Conservation (phyloP, 2,113 vertebrate genomes). For the Phodopus roborovskii region DNA sequence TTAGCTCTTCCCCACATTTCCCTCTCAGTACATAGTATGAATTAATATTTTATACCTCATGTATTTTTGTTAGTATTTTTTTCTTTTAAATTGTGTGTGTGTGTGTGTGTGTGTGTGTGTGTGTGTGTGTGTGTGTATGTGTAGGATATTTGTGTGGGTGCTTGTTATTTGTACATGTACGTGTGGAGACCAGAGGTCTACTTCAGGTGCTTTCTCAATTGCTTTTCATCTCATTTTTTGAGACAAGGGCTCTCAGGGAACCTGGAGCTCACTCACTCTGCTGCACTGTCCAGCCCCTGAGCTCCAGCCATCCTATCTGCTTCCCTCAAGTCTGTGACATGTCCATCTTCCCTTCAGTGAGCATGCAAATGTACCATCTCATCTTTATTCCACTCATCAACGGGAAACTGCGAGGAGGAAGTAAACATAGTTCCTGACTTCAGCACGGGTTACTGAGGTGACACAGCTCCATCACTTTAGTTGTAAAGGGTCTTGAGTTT, state of each 20-base stretch:
- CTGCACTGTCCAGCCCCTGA: no score
- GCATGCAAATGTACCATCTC: neutral
- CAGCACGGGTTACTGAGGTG: neutral
- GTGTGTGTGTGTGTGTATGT: neutral
- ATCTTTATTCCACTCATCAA: neutral
- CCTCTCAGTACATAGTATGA: neutral
- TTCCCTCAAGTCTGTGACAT: neutral
- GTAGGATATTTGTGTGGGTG: neutral
- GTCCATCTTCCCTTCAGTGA: neutral
- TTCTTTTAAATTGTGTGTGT: neutral
- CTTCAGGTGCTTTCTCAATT: neutral
- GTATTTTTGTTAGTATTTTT: neutral
- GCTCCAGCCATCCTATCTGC: neutral
- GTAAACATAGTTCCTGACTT: neutral
- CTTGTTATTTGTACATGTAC: neutral
- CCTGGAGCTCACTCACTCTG: neutral
- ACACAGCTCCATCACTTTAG: neutral
- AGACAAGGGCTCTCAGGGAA: neutral
- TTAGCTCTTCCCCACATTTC: neutral
- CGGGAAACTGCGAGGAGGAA: neutral
- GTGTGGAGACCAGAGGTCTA: neutral
- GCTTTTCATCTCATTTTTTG: neutral
- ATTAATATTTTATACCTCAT: neutral
- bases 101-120: neutral
- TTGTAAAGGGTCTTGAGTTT: neutral